Conservation (phyloP, 2,888 invertebrate species). For the Malthinus flaveolus region DNA sequence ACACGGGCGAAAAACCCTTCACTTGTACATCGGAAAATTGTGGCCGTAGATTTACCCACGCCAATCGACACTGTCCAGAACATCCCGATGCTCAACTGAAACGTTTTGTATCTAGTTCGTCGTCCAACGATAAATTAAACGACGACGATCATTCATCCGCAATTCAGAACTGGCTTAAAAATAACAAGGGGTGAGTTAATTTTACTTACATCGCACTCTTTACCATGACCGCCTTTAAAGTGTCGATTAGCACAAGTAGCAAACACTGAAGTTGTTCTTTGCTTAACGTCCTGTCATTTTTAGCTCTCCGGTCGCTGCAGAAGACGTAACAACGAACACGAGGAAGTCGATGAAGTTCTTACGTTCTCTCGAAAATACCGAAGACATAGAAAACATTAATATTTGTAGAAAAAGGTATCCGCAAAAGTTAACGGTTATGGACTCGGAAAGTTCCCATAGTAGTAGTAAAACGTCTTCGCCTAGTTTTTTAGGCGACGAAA, state of each 20-base stretch:
- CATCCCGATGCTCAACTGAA: slow-evolving; percentile 66
- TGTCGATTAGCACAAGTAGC: no score
- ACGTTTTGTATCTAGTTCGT: slow-evolving; percentile 42
- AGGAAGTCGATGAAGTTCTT: slow-evolving; percentile 20
- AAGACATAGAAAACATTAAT: slow-evolving; percentile 18
- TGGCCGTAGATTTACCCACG: slow-evolving; percentile 72
- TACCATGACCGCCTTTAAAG: no score
- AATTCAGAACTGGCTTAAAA: slow-evolving; percentile 52
- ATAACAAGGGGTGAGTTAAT: slow-evolving; percentile 52
- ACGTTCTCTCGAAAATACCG: background rate
- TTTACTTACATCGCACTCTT: background rate
- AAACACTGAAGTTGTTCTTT: no score
- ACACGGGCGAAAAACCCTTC: slow-evolving; percentile 78
- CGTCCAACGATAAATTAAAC: slow-evolving; percentile 52
- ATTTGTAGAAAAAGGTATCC: slow-evolving; percentile 11
- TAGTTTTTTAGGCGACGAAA: slow-evolving; percentile 19
- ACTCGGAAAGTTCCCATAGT: slow-evolving; percentile 24
- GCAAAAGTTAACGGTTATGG: slow-evolving; percentile 19
- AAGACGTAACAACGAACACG: slow-evolving; percentile 9
- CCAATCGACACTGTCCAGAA: slow-evolving; percentile 73
- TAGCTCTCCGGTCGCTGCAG: slow-evolving; percentile 2
- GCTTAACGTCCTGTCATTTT: no score
- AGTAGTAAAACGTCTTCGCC: slow-evolving; percentile 19
- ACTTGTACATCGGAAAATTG: slow-evolving; percentile 67
- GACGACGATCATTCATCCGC: slow-evolving; percentile 31